Conservation (phyloP, 2,113 vertebrate species). For the Orycteropus afer region DNA sequence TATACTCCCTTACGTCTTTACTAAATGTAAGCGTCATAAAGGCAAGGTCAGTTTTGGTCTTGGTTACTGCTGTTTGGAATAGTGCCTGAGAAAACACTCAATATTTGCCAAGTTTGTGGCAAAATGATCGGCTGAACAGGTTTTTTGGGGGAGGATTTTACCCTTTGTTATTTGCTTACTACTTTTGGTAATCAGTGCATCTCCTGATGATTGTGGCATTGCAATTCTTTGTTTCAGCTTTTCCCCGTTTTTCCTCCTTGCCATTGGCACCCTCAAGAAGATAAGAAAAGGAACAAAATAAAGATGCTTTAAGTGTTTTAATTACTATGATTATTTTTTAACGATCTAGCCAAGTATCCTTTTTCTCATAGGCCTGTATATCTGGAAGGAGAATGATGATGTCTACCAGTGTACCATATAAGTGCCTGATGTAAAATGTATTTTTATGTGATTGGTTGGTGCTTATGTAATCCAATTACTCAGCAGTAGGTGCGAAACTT, state of each 20-base stretch:
- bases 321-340: not conserved
- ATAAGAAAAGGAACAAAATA: conserved; percentile 23
- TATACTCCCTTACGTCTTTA: not conserved
- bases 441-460: not conserved
- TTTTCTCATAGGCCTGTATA: not conserved
- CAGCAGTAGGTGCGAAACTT: conserved; percentile 13
- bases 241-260: not conserved
- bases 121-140: not conserved
- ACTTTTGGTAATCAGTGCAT: conserved; percentile 11
- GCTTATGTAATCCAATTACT: conserved; percentile 24
- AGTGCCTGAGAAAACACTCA: not conserved
- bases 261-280: conserved; percentile 39
- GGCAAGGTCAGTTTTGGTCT: not conserved
- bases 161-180: conserved; percentile 9
- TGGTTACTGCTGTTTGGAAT: conserved; percentile 2
- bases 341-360: not conserved
- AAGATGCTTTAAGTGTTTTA: conserved; percentile 3
- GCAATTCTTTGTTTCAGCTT: not conserved
- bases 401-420: not conserved
- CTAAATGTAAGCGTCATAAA: not conserved
- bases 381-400: not conserved
- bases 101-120: conserved; percentile 9
- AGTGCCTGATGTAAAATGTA: not conserved
- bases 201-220: not conserved
- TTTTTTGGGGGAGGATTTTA: conserved; percentile 10